A percentile compares a stretch with the other conserved stretches of the same genome.
Evolutionary conservation across 2,888 invertebrate species (phyloP).

Genomic region (Charanyca ferruginea): DNA sequence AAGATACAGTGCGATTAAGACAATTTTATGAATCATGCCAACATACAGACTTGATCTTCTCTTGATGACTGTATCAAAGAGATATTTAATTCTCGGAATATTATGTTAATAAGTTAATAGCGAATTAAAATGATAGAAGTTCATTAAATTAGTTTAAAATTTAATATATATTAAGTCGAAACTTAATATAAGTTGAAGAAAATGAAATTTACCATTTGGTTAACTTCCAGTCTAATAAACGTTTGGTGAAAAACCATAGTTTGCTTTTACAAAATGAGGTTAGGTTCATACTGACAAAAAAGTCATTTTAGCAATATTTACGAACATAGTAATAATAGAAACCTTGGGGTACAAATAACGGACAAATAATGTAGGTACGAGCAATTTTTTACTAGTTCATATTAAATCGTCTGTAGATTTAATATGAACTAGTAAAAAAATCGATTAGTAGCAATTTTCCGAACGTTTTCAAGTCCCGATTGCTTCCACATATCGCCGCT

Average conservation of each 20-base stretch:
- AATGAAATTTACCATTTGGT: conserved; percentile 11
- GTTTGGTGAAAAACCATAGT: not conserved
- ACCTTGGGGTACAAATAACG: conserved; percentile 1
- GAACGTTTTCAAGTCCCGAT: conserved; percentile 52
- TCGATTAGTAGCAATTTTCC: conserved; percentile 60
- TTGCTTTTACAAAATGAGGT: not conserved
- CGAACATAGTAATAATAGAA: not conserved
- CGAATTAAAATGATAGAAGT: conserved; percentile 9
- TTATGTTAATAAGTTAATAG: not conserved
- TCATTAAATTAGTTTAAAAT: conserved; percentile 2
- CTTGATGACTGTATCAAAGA: too few species aligned
- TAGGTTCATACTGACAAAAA: not conserved
- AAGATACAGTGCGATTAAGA: too few species aligned
- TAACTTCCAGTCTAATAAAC: not conserved
- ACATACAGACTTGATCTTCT: not conserved
- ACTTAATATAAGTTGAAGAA: conserved; percentile 12
- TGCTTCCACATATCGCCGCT: conserved; percentile 53
- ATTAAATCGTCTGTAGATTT: too few species aligned
- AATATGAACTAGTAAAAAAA: conserved; percentile 50
- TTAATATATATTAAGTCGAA: conserved; percentile 5
- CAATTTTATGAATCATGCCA: conserved; percentile 1
- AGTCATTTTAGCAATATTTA: not conserved
- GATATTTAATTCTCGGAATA: conserved; percentile 6
- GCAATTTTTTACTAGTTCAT: too few species aligned
- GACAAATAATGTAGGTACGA: conserved; percentile 34